A percentile compares a stretch with the other conserved stretches of the same genome.
These are phyloP conservation scores for Lasioglossum zephyrum DNA, from an alignment of 2,888 invertebrate genomes.

Conservation along the genomic window DNA sequence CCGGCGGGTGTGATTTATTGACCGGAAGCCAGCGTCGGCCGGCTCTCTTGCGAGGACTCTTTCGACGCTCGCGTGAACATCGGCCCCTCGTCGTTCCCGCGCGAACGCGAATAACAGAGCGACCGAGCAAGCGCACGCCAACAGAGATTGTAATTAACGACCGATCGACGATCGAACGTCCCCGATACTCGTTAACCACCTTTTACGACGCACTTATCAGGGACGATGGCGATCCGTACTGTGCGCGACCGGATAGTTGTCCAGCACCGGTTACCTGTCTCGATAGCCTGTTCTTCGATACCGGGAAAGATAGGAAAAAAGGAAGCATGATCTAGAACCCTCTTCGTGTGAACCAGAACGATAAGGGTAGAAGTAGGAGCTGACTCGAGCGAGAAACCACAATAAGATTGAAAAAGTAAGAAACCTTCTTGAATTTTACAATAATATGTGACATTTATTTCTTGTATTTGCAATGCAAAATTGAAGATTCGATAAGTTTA, in stretches of 20 bases:
- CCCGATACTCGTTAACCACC: conserved; percentile 70
- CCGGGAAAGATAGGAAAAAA: not conserved
- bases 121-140: not conserved
- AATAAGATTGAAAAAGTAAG: not conserved
- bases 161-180: conserved; percentile 64
- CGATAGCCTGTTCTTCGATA: conserved; percentile 29
- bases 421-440: not conserved
- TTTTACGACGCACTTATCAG: conserved; percentile 69
- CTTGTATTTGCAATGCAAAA: not conserved
- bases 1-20: conserved; percentile 57
- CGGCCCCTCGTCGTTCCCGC: conserved; percentile 42
- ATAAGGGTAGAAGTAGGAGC: not conserved
- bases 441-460: not conserved
- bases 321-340: not conserved
- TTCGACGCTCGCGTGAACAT: conserved; percentile 42
- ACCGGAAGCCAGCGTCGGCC: conserved; percentile 49
- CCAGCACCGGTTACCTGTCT: conserved; percentile 57
- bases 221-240: conserved; percentile 62
- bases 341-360: not conserved
- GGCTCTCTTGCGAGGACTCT: conserved; percentile 42
- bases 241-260: conserved; percentile 58
- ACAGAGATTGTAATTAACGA: conserved; percentile 68
- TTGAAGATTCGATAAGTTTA: not conserved
- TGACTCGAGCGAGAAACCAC: not conserved
- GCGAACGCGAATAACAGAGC: not conserved